Evolutionary conservation across 1,140 invertebrate genomes (phyloP).

Genomic region (Nasonia giraulti): DNA sequence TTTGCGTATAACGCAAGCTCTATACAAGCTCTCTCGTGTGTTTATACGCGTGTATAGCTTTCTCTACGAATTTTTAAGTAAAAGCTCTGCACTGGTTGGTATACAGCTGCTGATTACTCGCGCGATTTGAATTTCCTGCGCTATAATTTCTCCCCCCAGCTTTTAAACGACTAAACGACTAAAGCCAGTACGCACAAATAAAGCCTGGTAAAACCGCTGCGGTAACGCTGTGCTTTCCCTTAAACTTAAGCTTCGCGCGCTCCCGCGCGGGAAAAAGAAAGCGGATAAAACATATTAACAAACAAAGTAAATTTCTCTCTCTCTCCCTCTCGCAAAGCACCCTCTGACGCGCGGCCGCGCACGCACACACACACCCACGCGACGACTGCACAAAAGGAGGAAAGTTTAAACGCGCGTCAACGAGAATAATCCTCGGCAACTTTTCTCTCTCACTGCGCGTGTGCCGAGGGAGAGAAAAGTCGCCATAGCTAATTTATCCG

Average conservation of each 20-base stretch:
- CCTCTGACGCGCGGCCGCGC: neutral
- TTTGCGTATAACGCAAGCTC: neutral
- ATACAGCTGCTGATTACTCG: neutral
- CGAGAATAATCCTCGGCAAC: constrained; percentile 20
- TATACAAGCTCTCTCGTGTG: neutral
- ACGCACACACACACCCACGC: neutral
- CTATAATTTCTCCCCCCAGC: neutral
- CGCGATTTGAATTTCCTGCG: neutral
- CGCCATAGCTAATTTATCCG: constrained; percentile 29
- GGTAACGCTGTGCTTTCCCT: neutral
- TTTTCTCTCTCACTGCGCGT: neutral
- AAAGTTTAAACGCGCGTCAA: constrained; percentile 26
- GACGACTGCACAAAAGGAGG: constrained; percentile 15
- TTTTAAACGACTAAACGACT: constrained; percentile 4
- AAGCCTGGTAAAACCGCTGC: neutral
- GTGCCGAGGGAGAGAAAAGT: neutral
- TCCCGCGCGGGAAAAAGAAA: neutral
- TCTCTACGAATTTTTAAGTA: neutral
- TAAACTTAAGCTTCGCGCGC: neutral
- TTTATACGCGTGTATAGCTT: neutral
- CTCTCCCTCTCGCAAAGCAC: neutral
- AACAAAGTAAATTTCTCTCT: constrained; percentile 43
- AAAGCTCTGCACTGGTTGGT: neutral
- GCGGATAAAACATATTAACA: constrained; percentile 14
- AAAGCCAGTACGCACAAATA: neutral